Evolutionary conservation across 2,888 invertebrate species (phyloP), one percentile per base, ranked within the genome.

Genomic region (Chydorus sphaericus): DNA sequence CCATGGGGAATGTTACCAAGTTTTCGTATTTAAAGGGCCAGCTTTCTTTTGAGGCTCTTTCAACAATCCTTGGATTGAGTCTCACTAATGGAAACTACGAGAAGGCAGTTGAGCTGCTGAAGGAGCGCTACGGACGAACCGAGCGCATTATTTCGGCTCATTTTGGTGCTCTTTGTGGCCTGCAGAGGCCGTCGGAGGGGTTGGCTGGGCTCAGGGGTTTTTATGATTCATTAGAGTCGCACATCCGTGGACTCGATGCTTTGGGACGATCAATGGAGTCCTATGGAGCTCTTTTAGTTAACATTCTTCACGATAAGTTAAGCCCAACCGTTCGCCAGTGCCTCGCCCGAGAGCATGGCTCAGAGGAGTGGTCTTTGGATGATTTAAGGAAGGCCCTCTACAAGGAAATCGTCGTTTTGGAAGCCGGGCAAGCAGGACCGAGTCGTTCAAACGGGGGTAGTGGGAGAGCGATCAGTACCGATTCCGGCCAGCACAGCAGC

Each of bases 1-100:
- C 26, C 23, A 26, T 37, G 28, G 23, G 26, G 18, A 37, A 36
- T 26, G 36, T 30, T 28, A 33, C 36, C 23, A 52, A 52, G 33
- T 52, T 52, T 26, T 33, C n/a, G 16, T 36, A 30, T 20, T 16
- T 52, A n/a, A 52, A 52, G 18, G 30, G 33, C 10, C 36, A 16
- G 29, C 36, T 52, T 3, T 20, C 20, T 11, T 18, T 18, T 16
- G 52, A 52, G 26, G 36, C 36, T 36, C 18, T 16, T 18, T 20
- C 36, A 16, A 28, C 31, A 18, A 28, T 52, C 8, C 26, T 28
- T 30, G 52, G 36, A 10, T 33, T 52, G 18, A 16, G 29, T 10
- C 36, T 30, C 11, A 33, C n/a, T 6, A 52, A 52, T 20, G 52
- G 33, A 28, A 52, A 52, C 52, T 52, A 52, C 36, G 31, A 10